These are phyloP conservation scores for Melinaea marsaeus DNA, from an alignment of 2,888 invertebrate genomes.

Conservation along the genomic window DNA sequence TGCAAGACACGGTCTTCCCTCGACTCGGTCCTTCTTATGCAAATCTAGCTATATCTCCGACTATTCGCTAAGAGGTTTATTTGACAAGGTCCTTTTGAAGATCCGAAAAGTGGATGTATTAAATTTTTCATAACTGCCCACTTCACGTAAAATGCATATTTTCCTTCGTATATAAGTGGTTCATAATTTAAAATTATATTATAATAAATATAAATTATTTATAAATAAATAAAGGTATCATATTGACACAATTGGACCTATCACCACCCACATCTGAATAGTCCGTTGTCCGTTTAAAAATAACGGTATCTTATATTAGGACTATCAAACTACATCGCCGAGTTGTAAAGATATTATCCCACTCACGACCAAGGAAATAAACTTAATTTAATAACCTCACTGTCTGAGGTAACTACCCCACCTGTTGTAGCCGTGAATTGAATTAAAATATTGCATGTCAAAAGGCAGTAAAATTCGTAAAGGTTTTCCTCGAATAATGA, in stretches of 20 bases:
- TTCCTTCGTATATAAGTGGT: constrained; percentile 24
- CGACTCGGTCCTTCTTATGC: constrained; percentile 62
- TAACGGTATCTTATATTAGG: constrained; percentile 27
- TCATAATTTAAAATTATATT: constrained; percentile 14
- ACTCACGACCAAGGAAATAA: constrained; percentile 57
- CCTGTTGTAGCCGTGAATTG: constrained; percentile 62
- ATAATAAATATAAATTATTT: constrained; percentile 11
- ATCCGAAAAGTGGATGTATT: constrained; percentile 60
- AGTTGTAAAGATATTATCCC: constrained; percentile 60
- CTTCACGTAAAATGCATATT: constrained; percentile 48
- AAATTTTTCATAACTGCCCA: constrained; percentile 70
- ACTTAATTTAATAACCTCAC: constrained; percentile 42
- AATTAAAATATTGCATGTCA: constrained; percentile 73
- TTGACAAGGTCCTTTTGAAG: constrained; percentile 59
- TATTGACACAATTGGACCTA: background rate
- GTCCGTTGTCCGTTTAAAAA: constrained; percentile 10
- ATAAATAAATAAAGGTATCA: constrained; percentile 37
- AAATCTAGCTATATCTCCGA: constrained; percentile 65
- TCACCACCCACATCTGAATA: background rate
- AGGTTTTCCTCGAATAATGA: constrained; percentile 62
- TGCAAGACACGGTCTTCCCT: constrained; percentile 69
- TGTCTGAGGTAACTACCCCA: constrained; percentile 45
- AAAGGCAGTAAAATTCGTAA: constrained; percentile 60
- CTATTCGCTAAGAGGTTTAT: constrained; percentile 70
- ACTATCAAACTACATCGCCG: constrained; percentile 40